These are phyloP conservation scores for Steatocranus sp. DNA, from an alignment of 2,797 vertebrate genomes.

Conservation along the genomic window DNA sequence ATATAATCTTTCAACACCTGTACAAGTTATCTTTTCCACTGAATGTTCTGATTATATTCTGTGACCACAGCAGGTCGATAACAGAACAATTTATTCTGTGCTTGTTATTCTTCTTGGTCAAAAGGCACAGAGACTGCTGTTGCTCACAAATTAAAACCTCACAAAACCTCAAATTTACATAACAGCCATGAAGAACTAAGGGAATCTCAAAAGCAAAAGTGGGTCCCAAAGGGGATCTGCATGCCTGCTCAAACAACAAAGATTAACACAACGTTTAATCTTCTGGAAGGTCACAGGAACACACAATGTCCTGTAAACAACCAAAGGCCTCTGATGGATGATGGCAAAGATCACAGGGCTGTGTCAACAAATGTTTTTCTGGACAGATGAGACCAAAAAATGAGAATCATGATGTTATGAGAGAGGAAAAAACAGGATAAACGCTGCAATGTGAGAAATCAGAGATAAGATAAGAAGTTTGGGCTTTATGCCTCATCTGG, in stretches of 20 bases:
- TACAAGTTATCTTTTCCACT: background rate
- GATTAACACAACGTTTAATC: background rate
- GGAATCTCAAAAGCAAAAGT: background rate
- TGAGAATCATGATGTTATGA: background rate
- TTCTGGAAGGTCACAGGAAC: background rate
- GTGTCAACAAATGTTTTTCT: background rate
- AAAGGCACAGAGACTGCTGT: background rate
- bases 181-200: background rate
- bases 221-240: background rate
- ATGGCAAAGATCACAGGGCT: background rate
- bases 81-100: background rate
- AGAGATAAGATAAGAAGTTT: background rate
- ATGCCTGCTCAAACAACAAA: background rate
- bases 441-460: background rate
- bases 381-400: background rate
- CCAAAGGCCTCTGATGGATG: background rate
- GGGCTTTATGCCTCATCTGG: background rate
- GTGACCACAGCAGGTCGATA: fast-evolving
- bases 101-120: background rate
- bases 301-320: background rate
- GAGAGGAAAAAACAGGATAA: background rate
- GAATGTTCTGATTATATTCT: background rate
- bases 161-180: background rate
- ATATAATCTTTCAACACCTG: background rate
- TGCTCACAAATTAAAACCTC: background rate